phyloP scores from a whole-genome alignment of 2,797 vertebrate genomes.

The Leptoclinus maculatus region DNA sequence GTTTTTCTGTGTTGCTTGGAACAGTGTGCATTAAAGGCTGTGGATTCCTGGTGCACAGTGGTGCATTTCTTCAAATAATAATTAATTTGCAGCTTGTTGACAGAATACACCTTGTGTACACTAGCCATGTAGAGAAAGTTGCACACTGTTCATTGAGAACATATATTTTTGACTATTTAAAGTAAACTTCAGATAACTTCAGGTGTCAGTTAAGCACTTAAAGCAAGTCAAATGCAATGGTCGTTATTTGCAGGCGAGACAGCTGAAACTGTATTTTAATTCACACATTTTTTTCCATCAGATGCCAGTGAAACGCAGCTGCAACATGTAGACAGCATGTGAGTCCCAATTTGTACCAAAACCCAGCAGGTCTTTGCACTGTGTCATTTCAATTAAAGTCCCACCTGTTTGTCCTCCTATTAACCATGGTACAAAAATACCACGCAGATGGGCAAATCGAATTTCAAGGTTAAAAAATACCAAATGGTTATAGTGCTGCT shows the following conservation, averaged over 20 bases:
- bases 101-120: background rate
- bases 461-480: constrained; percentile 15
- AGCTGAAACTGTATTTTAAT: background rate
- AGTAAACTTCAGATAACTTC: background rate
- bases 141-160: background rate
- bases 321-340: background rate
- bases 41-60: background rate
- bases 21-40: constrained; percentile 6
- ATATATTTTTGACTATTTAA: background rate
- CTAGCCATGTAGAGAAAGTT: background rate
- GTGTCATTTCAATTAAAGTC: constrained; percentile 4
- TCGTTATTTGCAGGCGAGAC: background rate
- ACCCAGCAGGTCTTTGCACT: background rate
- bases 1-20: constrained; percentile 6
- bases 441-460: background rate
- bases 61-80: background rate
- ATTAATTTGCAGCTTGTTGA: background rate
- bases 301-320: background rate
- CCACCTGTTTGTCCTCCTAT: background rate
- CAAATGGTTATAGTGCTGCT: background rate
- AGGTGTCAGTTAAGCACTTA: background rate
- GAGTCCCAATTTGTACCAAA: background rate
- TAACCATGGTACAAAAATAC: background rate
- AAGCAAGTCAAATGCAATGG: background rate
- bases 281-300: background rate